Evolutionary conservation across 1,140 invertebrate genomes (phyloP), one percentile per base, ranked within the genome.

Genomic region (Pseudoatta argentina): DNA sequence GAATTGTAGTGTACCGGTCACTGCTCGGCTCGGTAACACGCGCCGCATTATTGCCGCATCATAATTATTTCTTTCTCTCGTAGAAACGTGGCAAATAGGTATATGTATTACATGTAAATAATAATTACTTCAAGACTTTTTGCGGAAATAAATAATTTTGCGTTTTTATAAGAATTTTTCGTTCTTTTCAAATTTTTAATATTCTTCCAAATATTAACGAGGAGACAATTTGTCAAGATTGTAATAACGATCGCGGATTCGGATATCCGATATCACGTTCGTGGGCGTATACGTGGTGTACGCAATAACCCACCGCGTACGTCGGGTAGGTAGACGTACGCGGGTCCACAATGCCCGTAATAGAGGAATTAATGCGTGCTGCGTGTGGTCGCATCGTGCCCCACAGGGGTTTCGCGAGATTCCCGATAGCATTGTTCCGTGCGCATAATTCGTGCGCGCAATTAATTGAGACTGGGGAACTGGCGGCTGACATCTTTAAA

Each of bases 291-390:
- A 55, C 66, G 44, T 48, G 75, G 48, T 55, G 63, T 72, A 91
- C 88, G 76, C 78, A 87, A 86, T 72, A 89, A 82, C 59, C 63
- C 27, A 57, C 39, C 81, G 86, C 55, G 53, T 76, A 73, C 72
- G 57, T 76, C 67, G 48, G 72, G 72, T 66, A 77, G 82, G 67
- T 30, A 39, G n/a, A 27, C 14, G 66, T n/a, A 66, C 83, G 51
- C 66, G n/a, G 48, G 48, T 67, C 27, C 76, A 89, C 91, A 92
- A 92, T 93, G 91, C 86, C 86, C 85, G 91, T 93, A 93, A 94
- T 93, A 93, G 78, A 91, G 93, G 90, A 94, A 94, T 93, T 92
- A 92, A 93, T 93, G 90, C 88, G 89, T 90, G 86, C 89, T 92
- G 89, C 86, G 92, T 93, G 92, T 92, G 91, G 91, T 93, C 92